phyloP scores from a whole-genome alignment of 2,888 invertebrate genomes.

The Gortyna flavago region DNA sequence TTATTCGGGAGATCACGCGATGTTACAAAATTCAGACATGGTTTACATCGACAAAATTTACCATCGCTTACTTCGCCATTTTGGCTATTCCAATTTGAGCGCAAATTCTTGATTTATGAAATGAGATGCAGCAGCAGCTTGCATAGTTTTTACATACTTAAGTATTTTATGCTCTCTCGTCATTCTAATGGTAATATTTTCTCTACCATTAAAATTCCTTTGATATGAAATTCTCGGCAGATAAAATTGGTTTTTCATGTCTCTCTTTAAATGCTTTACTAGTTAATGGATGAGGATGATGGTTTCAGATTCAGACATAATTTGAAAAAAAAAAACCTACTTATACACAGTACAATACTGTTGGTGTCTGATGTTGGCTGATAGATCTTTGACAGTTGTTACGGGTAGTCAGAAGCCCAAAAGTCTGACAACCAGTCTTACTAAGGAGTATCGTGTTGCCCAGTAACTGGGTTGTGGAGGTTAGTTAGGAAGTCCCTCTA shows the following conservation, averaged over 20 bases:
- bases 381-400: too few species aligned
- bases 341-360: too few species aligned
- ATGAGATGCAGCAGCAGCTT: conserved; percentile 3
- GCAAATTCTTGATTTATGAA: conserved; percentile 24
- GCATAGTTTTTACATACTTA: conserved; percentile 30
- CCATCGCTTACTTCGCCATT: conserved; percentile 28
- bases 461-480: too few species aligned
- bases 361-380: too few species aligned
- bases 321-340: not conserved
- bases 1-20: conserved; percentile 86
- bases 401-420: too few species aligned
- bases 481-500: too few species aligned
- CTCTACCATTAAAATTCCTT: conserved; percentile 29
- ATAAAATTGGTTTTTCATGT: conserved; percentile 7
- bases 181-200: conserved; percentile 29
- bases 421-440: too few species aligned
- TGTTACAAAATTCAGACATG: conserved; percentile 73
- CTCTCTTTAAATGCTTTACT: not conserved
- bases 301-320: not conserved
- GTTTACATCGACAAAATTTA: conserved; percentile 70
- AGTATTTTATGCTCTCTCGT: conserved; percentile 8
- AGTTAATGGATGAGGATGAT: not conserved
- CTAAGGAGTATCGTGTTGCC: too few species aligned
- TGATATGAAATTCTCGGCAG: conserved; percentile 23
- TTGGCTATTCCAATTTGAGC: conserved; percentile 15